Percentiles rank a stretch among this genome's conserved stretches.
These are phyloP conservation scores for Neoscelio sp. DNA, from an alignment of 2,888 invertebrate genomes.

Conservation along the genomic window DNA sequence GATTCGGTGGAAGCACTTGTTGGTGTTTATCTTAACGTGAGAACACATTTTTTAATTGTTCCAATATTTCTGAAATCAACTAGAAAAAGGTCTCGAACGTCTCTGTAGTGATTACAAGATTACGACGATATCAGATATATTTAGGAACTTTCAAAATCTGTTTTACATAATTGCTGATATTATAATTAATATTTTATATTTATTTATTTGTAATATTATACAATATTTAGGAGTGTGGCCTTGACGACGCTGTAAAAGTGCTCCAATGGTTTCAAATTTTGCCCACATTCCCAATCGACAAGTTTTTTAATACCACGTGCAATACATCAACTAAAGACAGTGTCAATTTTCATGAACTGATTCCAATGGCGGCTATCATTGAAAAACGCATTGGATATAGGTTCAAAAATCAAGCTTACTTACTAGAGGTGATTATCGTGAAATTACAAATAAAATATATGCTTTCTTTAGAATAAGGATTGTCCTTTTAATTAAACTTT, in stretches of 20 bases:
- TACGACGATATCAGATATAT: no score
- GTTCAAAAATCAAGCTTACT: slow-evolving; percentile 91
- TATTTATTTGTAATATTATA: slow-evolving; percentile 20
- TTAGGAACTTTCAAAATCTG: no score
- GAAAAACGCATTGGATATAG: slow-evolving; percentile 88
- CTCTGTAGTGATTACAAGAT: no score
- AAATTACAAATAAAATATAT: no score
- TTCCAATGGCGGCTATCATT: slow-evolving; percentile 81
- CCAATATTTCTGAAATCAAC: no score
- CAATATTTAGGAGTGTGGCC: slow-evolving; percentile 83
- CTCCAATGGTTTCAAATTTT: slow-evolving; percentile 87
- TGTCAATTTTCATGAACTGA: slow-evolving; percentile 78
- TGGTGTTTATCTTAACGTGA: slow-evolving; percentile 88
- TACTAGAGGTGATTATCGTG: slow-evolving; percentile 90
- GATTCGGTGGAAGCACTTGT: slow-evolving; percentile 95
- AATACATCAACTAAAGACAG: no score
- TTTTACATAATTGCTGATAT: not conserved
- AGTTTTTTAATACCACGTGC: no score
- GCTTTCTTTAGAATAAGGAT: no score
- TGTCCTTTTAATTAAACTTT: not conserved
- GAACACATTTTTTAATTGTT: not conserved
- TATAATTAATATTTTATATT: not conserved
- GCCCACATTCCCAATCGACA: slow-evolving; percentile 81
- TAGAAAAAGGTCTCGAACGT: no score
- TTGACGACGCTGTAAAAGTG: slow-evolving; percentile 84